Conservation (phyloP, 2,113 vertebrate genomes). For the Ascaphus truei region DNA sequence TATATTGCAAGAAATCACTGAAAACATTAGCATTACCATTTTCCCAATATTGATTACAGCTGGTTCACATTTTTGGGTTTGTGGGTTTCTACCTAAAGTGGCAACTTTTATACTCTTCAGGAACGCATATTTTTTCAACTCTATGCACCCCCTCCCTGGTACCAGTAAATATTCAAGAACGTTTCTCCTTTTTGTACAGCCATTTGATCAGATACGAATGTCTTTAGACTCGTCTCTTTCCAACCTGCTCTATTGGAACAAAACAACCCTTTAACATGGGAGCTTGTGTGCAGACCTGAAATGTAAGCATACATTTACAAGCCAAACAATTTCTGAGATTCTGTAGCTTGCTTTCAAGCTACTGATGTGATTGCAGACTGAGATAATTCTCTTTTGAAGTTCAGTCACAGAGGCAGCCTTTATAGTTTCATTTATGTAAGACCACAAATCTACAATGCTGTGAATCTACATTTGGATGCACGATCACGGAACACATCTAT, state of each 20-base stretch:
- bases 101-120: not conserved
- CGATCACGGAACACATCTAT: constrained; percentile 15
- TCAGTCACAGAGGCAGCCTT: constrained; percentile 54
- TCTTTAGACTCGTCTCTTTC: constrained; percentile 42
- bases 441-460: constrained; percentile 40
- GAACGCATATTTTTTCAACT: not conserved
- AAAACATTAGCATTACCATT: too few relatives aligned
- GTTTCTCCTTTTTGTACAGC: not conserved
- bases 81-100: not conserved
- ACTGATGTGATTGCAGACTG: constrained; percentile 60
- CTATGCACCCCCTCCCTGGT: not conserved
- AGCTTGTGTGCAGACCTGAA: constrained; percentile 51
- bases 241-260: constrained; percentile 48
- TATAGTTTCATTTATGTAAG: constrained; percentile 50
- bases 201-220: constrained; percentile 21
- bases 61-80: too few relatives aligned
- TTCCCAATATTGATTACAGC: too few relatives aligned
- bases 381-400: constrained; percentile 60
- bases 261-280: constrained; percentile 53
- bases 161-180: not conserved
- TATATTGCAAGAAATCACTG: too few relatives aligned
- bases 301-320: constrained; percentile 53
- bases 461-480: constrained; percentile 40
- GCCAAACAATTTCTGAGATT: constrained; percentile 55
- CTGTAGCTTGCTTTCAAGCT: constrained; percentile 52